Evolutionary conservation across 2,888 invertebrate species (phyloP), one percentile per base, ranked within the genome.

Genomic region (Sinopyrophorus schimmeli): DNA sequence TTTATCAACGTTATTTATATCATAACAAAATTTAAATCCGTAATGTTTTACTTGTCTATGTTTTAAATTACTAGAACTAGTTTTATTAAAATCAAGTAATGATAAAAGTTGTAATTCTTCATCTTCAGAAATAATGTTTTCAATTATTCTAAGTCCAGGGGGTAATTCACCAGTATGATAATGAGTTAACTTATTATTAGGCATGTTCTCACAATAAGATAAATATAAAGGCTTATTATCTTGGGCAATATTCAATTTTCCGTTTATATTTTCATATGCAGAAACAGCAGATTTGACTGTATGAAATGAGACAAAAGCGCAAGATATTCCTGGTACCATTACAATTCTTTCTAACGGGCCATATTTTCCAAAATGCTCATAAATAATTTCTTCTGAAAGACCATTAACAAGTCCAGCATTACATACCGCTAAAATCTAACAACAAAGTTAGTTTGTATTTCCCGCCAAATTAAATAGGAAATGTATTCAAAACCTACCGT

Each of bases 1-100:
- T 40, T 82, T 76, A 70, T 95, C 87, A 0, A 95, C 88, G 73
- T 88, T 87, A 74, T 96, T 96, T 14, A 79, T 84, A 32, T 84
- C 87, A 72, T 97, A 97, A 53, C 85, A 76, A 71, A 97, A 97
- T 69, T 93, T 91, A 72, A 84, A 96, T 0, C 96, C 96, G 75
- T 83, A 96, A 75, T 96, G 96, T 67, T 83, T 86, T 0, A 95
- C 96, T 74, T 81, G 80, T 21, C 96, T 77, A 66, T 94, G 86
- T 68, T 92, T 95, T 56, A 93, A 72, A 20, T 64, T 70, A 2
- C 66, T 59, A 4, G 72, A 67, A n/a, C 10, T 26, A 21, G 69
- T 62, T 76, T 80, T 82, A 54, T 81, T 68, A 61, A 89, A 78
- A 16, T 79, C 46, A 21, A 59, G 61, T 32, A 71, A 71, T 16